Base-by-base conservation (phyloP, 1,140 invertebrate genomes). In the Oreohelix idahoensis region DNA sequence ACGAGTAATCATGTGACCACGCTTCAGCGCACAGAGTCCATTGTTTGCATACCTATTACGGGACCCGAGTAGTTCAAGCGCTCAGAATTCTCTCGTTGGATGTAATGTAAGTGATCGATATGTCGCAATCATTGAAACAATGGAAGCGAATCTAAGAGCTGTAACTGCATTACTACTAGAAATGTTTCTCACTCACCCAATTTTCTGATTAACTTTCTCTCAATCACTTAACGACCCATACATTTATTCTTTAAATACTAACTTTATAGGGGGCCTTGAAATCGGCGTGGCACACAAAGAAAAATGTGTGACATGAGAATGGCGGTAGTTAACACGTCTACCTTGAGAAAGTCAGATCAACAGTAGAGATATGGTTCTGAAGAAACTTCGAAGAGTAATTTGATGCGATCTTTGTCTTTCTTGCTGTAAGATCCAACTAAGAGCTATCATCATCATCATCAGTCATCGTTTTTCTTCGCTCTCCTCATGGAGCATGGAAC, bases 41-140 rank as follows among this genome's bases (percentile, higher is more conserved):
- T 77, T 77, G 75, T 77, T 77, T 77, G 75, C 49, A 49, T 53
- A 77, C 75, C 49, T 77, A 77, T 53, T 77, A 77, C 13, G 5
- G 35, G 11, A 20, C 2, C 32, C 26, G n/a, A 77, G 51, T 58
- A 77, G 32, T 53, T 15, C 49, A 29, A 2, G 75, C 75, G 26
- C 36, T 36, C 23, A 13, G 51, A 35, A 32, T 42, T 38, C 58
- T 38, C 42, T 53, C 75, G 29, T 26, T 77, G 20, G 5, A 35
- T 32, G 29, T 66, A 66, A 66, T 66, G 63, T 39, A 45, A 45
- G 0, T 42, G 38, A 45, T 73, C 71, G 38, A 73, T 73, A 73
- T 23, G 71, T 26, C 36, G 39, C 71, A 39, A 42, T 45, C 71
- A 26, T 26, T 73, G 23, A 73, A 73, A 73, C 71, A 42, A 73